Evolutionary conservation across 2,797 vertebrate genomes (phyloP).

Genomic region (Enteromius fasciolatus): DNA sequence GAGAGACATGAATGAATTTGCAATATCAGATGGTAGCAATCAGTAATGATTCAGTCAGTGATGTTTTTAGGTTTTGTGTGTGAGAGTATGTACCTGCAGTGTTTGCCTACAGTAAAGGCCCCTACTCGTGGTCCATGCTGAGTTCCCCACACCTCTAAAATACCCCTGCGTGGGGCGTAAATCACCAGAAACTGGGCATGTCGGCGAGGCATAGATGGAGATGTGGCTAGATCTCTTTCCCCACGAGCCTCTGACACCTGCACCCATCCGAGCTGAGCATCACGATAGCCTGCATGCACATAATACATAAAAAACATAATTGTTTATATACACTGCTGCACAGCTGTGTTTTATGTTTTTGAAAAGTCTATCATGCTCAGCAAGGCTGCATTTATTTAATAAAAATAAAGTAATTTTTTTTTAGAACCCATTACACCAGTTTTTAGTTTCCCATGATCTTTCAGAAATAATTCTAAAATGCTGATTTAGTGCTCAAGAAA

Average conservation of each 20-base stretch:
- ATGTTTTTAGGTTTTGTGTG: constrained; percentile 10
- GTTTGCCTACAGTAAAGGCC: constrained; percentile 95
- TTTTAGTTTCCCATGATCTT: not conserved
- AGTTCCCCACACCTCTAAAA: constrained; percentile 96
- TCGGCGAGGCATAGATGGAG: constrained; percentile 83
- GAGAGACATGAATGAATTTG: not conserved
- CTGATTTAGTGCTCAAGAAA: not conserved
- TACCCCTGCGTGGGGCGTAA: constrained; percentile 92
- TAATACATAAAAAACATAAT: not conserved
- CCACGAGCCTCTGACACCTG: constrained; percentile 90
- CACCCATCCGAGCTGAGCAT: constrained; percentile 96
- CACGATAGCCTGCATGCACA: constrained; percentile 86
- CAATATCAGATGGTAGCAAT: not conserved
- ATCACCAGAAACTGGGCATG: constrained; percentile 95
- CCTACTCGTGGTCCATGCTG: constrained; percentile 95
- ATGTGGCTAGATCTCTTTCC: constrained; percentile 85
- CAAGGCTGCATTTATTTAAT: not conserved
- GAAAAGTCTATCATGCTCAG: not conserved
- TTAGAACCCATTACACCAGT: not conserved
- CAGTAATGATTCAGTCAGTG: no score
- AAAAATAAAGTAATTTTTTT: not conserved
- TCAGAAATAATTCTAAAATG: not conserved
- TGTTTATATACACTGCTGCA: not conserved
- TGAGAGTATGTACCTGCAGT: constrained; percentile 84
- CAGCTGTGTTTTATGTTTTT: not conserved